phyloP scores from a whole-genome alignment of 2,113 vertebrate species.

The Ginglymostoma cirratum region DNA sequence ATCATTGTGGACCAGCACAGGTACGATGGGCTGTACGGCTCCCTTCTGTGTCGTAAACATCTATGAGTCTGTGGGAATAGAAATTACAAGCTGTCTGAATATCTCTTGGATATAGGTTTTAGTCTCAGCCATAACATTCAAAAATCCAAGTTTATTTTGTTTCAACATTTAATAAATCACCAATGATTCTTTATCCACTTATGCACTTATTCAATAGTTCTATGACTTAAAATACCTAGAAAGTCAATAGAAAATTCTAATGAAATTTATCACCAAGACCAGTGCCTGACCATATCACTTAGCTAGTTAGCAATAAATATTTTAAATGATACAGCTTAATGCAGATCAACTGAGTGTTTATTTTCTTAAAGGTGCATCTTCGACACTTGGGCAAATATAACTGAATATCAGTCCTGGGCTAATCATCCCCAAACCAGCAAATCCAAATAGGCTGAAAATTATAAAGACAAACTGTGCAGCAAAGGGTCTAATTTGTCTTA shows the following conservation, averaged over 20 bases:
- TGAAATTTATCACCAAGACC: background rate
- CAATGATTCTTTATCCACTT: background rate
- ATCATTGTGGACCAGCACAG: too few species aligned
- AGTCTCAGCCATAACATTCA: background rate
- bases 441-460: background rate
- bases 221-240: background rate
- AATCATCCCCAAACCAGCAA: background rate
- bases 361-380: background rate
- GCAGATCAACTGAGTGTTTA: background rate
- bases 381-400: background rate
- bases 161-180: background rate
- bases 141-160: background rate
- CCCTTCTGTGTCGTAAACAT: too few species aligned
- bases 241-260: background rate
- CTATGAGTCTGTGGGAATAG: background rate
- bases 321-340: background rate
- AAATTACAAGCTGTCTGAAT: background rate
- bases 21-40: too few species aligned
- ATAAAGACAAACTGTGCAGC: background rate
- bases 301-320: background rate
- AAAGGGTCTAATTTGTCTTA: background rate
- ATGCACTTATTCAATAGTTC: background rate
- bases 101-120: background rate
- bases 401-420: background rate
- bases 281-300: background rate